Evolutionary conservation across 2,113 vertebrate genomes (phyloP).

Genomic region (Neolamprologus devosi): DNA sequence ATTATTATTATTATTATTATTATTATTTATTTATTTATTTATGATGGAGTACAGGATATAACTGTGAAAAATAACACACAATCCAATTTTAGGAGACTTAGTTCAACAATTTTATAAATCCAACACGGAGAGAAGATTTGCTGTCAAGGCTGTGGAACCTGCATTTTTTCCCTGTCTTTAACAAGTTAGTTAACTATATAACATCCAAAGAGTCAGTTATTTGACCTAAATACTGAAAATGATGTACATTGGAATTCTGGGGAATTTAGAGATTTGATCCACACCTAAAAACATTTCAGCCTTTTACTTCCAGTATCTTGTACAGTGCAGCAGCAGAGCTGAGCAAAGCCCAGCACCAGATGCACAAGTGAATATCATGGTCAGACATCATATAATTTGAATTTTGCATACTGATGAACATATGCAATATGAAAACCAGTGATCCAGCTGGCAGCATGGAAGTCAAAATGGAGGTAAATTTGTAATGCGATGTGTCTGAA

Average conservation of each 20-base stretch:
- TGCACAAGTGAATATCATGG: background rate
- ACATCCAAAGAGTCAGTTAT: background rate
- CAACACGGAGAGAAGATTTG: background rate
- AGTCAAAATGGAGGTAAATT: background rate
- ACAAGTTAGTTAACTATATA: background rate
- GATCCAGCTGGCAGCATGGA: background rate
- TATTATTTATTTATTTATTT: background rate
- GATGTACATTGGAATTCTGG: background rate
- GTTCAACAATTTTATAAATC: background rate
- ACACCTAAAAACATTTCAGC: background rate
- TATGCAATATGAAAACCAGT: background rate
- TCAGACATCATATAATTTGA: background rate
- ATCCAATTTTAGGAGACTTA: background rate
- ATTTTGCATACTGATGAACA: background rate
- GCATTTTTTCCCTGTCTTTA: background rate
- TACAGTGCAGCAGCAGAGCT: background rate
- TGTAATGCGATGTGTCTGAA: background rate
- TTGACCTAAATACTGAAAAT: background rate
- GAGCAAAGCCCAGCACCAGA: background rate
- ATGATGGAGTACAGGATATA: slow-evolving; percentile 13
- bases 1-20: too few relatives aligned
- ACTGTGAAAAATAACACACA: slow-evolving; percentile 28
- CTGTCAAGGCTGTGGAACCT: background rate
- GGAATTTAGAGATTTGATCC: background rate
- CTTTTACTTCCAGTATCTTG: background rate